Evolutionary conservation across 2,888 invertebrate genomes (phyloP), one percentile per base, ranked within the genome.

Genomic region (Conistra vaccinii): DNA sequence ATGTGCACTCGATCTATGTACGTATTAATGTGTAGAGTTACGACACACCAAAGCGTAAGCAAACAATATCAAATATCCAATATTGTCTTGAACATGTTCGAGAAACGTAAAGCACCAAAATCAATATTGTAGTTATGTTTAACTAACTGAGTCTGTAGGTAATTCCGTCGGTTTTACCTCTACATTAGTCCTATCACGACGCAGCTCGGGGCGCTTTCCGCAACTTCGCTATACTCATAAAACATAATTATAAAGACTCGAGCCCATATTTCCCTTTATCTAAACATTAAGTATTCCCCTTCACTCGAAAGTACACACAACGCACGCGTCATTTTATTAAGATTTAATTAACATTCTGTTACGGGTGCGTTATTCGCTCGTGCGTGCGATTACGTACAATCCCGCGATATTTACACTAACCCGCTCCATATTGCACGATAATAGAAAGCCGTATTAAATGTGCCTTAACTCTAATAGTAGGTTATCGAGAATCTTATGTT

Each of bases 401-500:
- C 89, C 87, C 82, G 73, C 58, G 75, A 74, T 83, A 79, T 85
- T 83, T 87, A 84, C 84, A 85, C 84, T 84, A 81, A 87, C 85
- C 80, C 80, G 73, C 77, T 76, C 76, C 83, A 87, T 92, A 94
- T 92, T 93, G 91, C 91, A 90, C 87, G 88, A 87, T 94, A 94
- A 94, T 94, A 94, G 92, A 93, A 94, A 93, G 92, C 92, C 89
- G 92, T 91, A 95, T 95, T 95, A 94, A 92, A 91, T 93, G 92
- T 91, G 93, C 92, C 90, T 94, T 93, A 95, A 93, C 93, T 93
- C 93, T 95, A 94, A 95, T 94, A 94, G 93, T 93, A 92, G 91
- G 93, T 93, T 95, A 96, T 95, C 95, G 93, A 93, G 91, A 90
- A 94, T 93, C 95, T 95, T 93, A 96, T 96, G 96, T 95, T 92